Base-by-base conservation (phyloP, 2,113 vertebrate genomes). In the Embiotoca jacksoni region DNA sequence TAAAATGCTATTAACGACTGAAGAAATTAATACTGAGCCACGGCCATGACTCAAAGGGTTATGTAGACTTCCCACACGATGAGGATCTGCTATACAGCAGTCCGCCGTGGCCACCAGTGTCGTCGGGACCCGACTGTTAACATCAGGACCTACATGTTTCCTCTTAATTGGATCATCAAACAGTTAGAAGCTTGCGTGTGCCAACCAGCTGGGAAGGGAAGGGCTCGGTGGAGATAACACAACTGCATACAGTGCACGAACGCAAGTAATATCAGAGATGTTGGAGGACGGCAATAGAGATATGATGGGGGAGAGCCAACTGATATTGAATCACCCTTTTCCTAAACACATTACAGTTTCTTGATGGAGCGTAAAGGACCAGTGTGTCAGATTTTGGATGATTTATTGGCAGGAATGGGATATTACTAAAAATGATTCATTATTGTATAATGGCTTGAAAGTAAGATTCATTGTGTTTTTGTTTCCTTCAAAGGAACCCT, bases 201-300 rank as follows among this genome's bases (percentile, higher is more conserved):
- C 88, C 88, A 84, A 85, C 85, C 76, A 89, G 89, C 88, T 90
- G 82, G 91, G 93, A 94, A 50, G 89, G 91, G 92, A 93, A 84
- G 83, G 85, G 69, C 85, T 73, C 0, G 0, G 83, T 80, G 80
- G 84, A 88, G 93, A 94, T 88, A 94, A 91, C 84, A 62, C 64
- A 61, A 84, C 80, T 68, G 69, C 76, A 86, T 41, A 52, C 57
- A 74, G 57, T 33, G 82, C 76, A 77, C 56, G 49, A 82, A 83
- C 89, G 65, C 46, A 74, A 78, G 59, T 35, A 75, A 83, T 61
- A 69, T 76, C 64, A 78, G 70, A 61, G 52, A 82, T 63, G 39
- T 54, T 62, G 63, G 47, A 72, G 58, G 44, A 64, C 30, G 56
- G 37, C 58, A 49, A 63, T 23, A 14, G 30, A 75, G 78, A 72